phyloP scores from a whole-genome alignment of 2,113 vertebrate species.

The Lophius piscatorius region DNA sequence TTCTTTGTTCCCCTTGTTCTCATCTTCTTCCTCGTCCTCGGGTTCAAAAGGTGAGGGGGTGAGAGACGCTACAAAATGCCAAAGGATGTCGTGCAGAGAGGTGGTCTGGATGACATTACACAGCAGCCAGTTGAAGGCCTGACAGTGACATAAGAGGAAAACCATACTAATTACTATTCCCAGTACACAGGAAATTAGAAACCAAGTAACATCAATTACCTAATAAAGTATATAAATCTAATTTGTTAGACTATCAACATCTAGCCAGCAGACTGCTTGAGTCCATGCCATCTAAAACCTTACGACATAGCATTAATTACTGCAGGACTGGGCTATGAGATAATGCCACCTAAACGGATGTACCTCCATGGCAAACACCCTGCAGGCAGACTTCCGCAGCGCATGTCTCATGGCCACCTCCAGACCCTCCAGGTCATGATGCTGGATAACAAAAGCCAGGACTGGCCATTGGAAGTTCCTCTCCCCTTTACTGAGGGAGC shows the following conservation, averaged over 20 bases:
- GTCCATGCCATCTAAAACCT: neutral
- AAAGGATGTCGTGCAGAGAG: slow-evolving; percentile 96
- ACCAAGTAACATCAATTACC: neutral
- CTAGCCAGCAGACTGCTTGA: neutral
- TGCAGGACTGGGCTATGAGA: neutral
- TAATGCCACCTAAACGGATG: neutral
- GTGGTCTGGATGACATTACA: slow-evolving; percentile 99
- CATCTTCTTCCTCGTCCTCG: slow-evolving; percentile 97
- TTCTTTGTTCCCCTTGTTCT: slow-evolving; percentile 96
- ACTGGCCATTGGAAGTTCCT: slow-evolving; percentile 99
- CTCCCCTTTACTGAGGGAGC: slow-evolving; percentile 97
- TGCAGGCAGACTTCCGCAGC: slow-evolving; percentile 95
- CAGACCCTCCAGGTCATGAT: slow-evolving; percentile 97
- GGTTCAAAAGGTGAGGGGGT: slow-evolving; percentile 93
- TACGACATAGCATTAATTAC: slow-evolving; percentile 1
- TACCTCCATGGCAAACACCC: slow-evolving; percentile 99
- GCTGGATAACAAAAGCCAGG: slow-evolving; percentile 97
- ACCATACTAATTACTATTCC: neutral
- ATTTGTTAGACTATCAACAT: neutral
- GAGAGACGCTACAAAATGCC: slow-evolving; percentile 98
- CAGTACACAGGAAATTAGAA: neutral
- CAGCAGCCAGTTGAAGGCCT: slow-evolving; percentile 99
- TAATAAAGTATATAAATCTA: neutral
- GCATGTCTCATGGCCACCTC: slow-evolving; percentile 99
- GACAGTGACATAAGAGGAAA: slow-evolving; percentile 19